Conservation (phyloP, 2,888 invertebrate species). For the Archips crataeganus region DNA sequence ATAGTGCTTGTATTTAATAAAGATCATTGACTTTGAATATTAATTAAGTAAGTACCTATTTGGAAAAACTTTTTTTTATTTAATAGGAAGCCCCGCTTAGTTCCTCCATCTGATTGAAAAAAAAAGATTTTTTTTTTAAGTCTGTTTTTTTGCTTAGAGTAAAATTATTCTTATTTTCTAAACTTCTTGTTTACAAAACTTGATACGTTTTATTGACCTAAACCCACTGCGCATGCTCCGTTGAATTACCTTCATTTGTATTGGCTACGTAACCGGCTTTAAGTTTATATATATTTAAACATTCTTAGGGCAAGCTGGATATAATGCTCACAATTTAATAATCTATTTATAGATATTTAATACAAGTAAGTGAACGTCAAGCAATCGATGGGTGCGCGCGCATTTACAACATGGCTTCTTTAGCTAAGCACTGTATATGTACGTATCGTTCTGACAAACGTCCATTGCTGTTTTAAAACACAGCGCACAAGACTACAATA, state of each 20-base stretch:
- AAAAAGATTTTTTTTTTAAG: not conserved
- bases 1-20: too few relatives aligned
- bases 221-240: constrained; percentile 35
- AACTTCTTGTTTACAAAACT: constrained; percentile 27
- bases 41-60: too few relatives aligned
- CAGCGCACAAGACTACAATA: not conserved
- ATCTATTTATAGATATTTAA: constrained; percentile 44
- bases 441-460: not conserved
- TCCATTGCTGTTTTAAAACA: constrained; percentile 19
- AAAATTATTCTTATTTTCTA: not conserved
- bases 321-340: constrained; percentile 48
- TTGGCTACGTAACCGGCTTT: constrained; percentile 20
- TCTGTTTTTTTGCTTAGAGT: not conserved
- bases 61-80: too few relatives aligned
- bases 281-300: constrained; percentile 18
- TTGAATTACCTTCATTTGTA: constrained; percentile 19
- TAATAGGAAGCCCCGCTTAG: too few relatives aligned
- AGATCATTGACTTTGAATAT: too few relatives aligned
- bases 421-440: constrained; percentile 1
- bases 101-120: not conserved
- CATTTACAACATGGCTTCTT: constrained; percentile 44
- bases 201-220: constrained; percentile 35
- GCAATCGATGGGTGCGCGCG: constrained; percentile 49
- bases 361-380: constrained; percentile 36
- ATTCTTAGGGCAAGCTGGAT: constrained; percentile 15